Base-by-base conservation (phyloP, 1,140 invertebrate genomes). In the Teleogryllus occipitalis region DNA sequence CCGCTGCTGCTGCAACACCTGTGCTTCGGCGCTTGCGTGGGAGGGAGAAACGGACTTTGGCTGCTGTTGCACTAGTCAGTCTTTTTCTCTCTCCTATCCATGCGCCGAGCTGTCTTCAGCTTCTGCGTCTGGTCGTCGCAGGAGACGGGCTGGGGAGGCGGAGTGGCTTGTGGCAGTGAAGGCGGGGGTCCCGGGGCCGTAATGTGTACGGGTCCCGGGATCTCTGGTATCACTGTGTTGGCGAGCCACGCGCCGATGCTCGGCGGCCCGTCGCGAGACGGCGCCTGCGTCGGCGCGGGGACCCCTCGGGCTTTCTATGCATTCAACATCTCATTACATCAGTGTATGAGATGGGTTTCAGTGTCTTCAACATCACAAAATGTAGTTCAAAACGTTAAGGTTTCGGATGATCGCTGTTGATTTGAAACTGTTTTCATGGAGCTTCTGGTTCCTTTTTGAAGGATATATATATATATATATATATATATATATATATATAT, bases 41-140 rank as follows among this genome's bases (percentile, higher is more conserved):
- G 87, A 86, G 86, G 84, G 87, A 87, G 87, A 87, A 87, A 87
- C 85, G 85, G 87, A 85, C 87, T 88, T 49, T 85, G 87, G 86
- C 86, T 87, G 82, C 83, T 81, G 82, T 81, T 79, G 82, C 46
- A 82, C 83, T 82, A 88, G 87, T 88, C 87, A 88, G 87, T 88
- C 87, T 88, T 88, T 88, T 88, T 87, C 87, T 87, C 87, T 87
- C 87, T 87, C 87, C 87, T 87, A 88, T 88, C 47, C 72, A 74
- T 73, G 27, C 73, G 73, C 78, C 74, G 78, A 77, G 47, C 2
- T 54, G 46, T 47, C 48, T 47, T 18, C 10, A 46, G 39, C 22
- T 47, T 21, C 18, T 47, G 27, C 5, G 27, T 39, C 27, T 39
- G 27, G 1, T 39, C 27, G 27, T 39, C 27, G 27, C 27, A 39